phyloP scores from a whole-genome alignment of 2,113 vertebrate genomes.

The Psettodes erumei region DNA sequence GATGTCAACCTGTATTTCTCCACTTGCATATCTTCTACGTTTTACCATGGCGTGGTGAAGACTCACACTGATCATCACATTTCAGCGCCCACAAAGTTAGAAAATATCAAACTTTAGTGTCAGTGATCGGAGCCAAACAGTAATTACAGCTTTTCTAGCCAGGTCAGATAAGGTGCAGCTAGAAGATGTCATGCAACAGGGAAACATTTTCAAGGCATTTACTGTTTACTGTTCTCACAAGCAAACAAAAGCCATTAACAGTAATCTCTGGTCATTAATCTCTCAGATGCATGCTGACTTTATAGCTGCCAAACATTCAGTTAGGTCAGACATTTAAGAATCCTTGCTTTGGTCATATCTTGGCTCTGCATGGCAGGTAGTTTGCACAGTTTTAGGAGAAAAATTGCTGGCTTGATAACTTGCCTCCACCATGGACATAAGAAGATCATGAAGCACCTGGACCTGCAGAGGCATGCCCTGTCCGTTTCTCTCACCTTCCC shows the following conservation, averaged over 20 bases:
- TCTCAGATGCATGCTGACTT: background rate
- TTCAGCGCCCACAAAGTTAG: constrained; percentile 4
- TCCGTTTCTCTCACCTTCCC: background rate
- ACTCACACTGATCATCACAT: background rate
- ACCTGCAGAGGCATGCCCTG: background rate
- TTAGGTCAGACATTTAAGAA: background rate
- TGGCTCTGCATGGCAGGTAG: background rate
- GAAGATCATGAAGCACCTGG: background rate
- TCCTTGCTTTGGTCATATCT: background rate
- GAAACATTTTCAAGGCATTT: constrained; percentile 12
- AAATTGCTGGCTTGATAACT: background rate
- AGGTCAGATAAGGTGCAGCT: constrained; percentile 22
- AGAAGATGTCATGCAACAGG: constrained; percentile 14
- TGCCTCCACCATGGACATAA: background rate
- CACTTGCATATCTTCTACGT: background rate
- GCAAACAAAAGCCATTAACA: background rate
- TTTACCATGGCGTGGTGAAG: background rate
- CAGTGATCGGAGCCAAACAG: constrained; percentile 18
- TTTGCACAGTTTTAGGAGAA: background rate
- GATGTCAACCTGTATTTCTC: background rate
- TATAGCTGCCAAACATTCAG: background rate
- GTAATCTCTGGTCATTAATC: background rate
- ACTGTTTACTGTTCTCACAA: background rate
- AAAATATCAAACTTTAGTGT: constrained; percentile 3
- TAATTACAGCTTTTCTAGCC: constrained; percentile 19